A percentile compares a stretch with the other conserved stretches of the same genome.
Conservation (phyloP, 30 jellyfish, hydroid and myxozoan species). For the Pelagia noctiluca region DNA sequence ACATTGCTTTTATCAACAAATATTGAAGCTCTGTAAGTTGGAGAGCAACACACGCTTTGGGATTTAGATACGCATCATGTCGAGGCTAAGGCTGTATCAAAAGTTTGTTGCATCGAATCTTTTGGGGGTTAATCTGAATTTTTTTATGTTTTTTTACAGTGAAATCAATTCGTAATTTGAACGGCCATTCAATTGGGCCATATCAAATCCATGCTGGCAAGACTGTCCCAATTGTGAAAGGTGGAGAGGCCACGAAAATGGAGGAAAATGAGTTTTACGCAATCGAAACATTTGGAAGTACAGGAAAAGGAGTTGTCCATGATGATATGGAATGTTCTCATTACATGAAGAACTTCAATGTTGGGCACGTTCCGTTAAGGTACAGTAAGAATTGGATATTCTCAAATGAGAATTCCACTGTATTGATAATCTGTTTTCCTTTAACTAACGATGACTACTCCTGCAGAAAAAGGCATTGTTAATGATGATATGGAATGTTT, state of each 20-base stretch:
- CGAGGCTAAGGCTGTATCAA: too few relatives aligned
- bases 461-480: too few relatives aligned
- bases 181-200: conserved; percentile 97
- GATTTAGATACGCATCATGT: too few relatives aligned
- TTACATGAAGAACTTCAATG: conserved; percentile 97
- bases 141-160: conserved; percentile 49
- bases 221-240: conserved; percentile 99
- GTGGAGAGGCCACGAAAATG: conserved; percentile 98
- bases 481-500: too few relatives aligned
- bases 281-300: conserved; percentile 98
- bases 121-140: background rate
- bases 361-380: conserved; percentile 96
- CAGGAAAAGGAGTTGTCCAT: conserved; percentile 99
- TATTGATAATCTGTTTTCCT: too few relatives aligned
- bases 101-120: too few relatives aligned
- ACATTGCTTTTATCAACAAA: too few relatives aligned
- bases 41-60: too few relatives aligned
- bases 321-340: conserved; percentile 99
- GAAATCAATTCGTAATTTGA: conserved; percentile 89
- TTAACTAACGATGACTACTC: too few relatives aligned
- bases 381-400: too few relatives aligned
- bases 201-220: conserved; percentile 98
- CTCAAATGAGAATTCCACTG: too few relatives aligned
- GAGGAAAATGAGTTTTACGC: conserved; percentile 99
- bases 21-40: too few relatives aligned